A percentile compares a stretch with the other conserved stretches of the same genome.
Conservation (phyloP, 2,113 vertebrate species). For the Oceanodroma tethys region DNA sequence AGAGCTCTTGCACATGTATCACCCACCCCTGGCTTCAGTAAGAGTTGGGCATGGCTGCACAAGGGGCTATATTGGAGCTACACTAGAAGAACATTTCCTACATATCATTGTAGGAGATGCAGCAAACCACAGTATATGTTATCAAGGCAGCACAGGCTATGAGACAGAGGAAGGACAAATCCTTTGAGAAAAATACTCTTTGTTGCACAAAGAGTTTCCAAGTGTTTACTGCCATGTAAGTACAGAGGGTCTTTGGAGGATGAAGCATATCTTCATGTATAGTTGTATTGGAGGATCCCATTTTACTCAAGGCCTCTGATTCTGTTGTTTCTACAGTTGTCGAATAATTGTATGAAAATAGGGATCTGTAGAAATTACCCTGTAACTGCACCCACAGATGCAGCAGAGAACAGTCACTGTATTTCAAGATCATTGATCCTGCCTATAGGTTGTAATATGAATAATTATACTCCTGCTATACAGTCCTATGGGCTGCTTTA, state of each 20-base stretch:
- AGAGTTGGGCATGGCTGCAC: not conserved
- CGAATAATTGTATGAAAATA: not conserved
- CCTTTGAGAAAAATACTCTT: not conserved
- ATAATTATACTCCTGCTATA: not conserved
- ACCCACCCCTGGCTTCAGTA: not conserved
- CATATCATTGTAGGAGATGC: not conserved
- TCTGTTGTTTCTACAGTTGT: not conserved
- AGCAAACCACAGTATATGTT: not conserved
- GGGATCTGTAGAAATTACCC: not conserved
- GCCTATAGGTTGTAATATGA: not conserved
- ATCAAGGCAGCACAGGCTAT: not conserved
- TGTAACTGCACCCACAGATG: not conserved
- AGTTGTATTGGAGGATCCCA: not conserved
- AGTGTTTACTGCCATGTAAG: not conserved
- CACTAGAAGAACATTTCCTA: not conserved
- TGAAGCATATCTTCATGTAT: not conserved
- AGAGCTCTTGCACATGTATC: not conserved
- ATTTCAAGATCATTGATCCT: not conserved
- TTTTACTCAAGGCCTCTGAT: not conserved
- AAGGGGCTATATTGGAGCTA: not conserved
- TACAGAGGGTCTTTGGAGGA: not conserved
- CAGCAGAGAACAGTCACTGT: not conserved
- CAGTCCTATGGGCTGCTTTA: not conserved
- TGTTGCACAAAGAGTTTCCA: not conserved
- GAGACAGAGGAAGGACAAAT: not conserved